Base-by-base conservation (phyloP, 2,113 vertebrate species). In the Apistogramma diplotaenia region DNA sequence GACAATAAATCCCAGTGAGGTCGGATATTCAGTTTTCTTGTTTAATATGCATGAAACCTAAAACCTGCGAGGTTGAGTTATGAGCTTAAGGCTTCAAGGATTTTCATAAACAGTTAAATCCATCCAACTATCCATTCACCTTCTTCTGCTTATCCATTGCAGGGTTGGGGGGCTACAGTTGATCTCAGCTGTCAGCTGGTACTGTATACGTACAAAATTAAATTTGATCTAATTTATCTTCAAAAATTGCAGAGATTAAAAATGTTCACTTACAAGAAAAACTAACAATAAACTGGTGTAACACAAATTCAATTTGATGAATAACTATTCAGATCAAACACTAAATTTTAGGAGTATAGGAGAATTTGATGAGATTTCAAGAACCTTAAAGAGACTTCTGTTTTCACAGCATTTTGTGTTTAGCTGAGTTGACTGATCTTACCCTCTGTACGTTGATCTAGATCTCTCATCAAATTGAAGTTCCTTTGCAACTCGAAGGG, bases 381-480 rank as follows among this genome's bases (percentile, higher is more conserved):
- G 31, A 33, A 33, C 8, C 43, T 15, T 13, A n/a, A 67, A 31
- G 25, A 31, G 25, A 49, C 43, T 49, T 54, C 15, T 12, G 1
- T 31, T 40, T 49, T 59, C 29, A 53, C 33, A 43, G 2, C 9
- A 74, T 12, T 12, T 49, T 15, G 46, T 49, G 0, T 8, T 18
- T 11, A 35, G 11, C 53, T 3, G 6, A 29, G 60, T 13, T 59
- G 23, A 54, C 40, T 43, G 8, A 25, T 67, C 95, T 60, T 89
- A 99, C 98, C 98, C 92, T 99, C 97, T 16, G 97, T 99, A 87
- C 98, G 96, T 90, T 97, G 97, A 90, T 99, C 98, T 61, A 99
- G 92, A 78, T 99, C 98, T 57, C 97, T 94, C 98, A 99, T 99
- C 75, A 99, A 95, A 90, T 98, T 97, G 92, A 99, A 99, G 94